Evolutionary conservation across 1,140 invertebrate genomes (phyloP).

Genomic region (Drosophila insularis): DNA sequence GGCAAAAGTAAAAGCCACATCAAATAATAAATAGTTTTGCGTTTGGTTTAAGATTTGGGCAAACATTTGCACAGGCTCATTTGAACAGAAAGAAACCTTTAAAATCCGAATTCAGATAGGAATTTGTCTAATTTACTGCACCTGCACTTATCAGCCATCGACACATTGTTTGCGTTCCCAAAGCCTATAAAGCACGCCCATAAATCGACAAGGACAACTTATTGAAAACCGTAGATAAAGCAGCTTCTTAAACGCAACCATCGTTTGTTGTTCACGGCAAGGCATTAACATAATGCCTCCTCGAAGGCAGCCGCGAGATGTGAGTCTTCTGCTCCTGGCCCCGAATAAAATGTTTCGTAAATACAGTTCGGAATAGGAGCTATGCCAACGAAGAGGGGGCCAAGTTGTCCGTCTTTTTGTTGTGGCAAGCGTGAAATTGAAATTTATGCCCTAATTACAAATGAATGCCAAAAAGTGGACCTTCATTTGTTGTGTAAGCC

Average conservation of each 20-base stretch:
- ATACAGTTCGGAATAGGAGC: not conserved
- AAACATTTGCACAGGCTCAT: not conserved
- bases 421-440: constrained; percentile 68
- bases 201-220: constrained; percentile 64
- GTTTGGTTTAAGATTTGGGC: not conserved
- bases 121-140: constrained; percentile 24
- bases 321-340: constrained; percentile 32
- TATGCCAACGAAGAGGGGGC: not conserved
- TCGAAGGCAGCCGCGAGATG: not conserved
- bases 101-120: not conserved
- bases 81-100: not conserved
- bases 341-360: constrained; percentile 45
- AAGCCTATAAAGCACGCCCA: constrained; percentile 62
- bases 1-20: not conserved
- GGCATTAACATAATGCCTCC: constrained; percentile 49
- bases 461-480: constrained; percentile 36
- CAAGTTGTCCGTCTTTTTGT: constrained; percentile 4
- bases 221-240: constrained; percentile 66
- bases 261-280: constrained; percentile 35
- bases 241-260: not conserved
- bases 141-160: constrained; percentile 63
- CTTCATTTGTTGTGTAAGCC: constrained; percentile 55
- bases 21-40: not conserved
- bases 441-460: constrained; percentile 73
- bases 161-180: constrained; percentile 49